phyloP scores from a whole-genome alignment of 2,888 invertebrate species.

The Sisyra nigra region DNA sequence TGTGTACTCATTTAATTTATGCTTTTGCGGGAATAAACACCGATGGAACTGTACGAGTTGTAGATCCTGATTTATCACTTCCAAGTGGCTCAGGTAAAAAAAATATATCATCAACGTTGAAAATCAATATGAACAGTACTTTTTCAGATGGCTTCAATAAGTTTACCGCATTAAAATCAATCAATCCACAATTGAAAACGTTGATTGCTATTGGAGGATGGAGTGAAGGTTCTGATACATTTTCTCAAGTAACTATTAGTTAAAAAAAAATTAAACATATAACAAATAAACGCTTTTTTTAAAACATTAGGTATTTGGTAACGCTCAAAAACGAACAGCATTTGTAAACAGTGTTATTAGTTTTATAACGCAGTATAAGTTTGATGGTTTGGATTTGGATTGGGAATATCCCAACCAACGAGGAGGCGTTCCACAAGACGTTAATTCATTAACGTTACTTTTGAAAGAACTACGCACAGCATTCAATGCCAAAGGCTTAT shows the following conservation, averaged over 20 bases:
- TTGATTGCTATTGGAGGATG: slow-evolving; percentile 54
- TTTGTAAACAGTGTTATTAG: slow-evolving; percentile 39
- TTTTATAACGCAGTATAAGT: slow-evolving; percentile 37
- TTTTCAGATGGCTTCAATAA: slow-evolving; percentile 32
- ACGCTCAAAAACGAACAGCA: slow-evolving; percentile 25
- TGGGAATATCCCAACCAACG: slow-evolving; percentile 54
- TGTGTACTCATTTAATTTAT: slow-evolving; percentile 67
- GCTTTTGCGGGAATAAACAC: slow-evolving; percentile 48
- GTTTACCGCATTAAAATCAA: slow-evolving; percentile 35
- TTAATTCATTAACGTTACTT: slow-evolving; percentile 33
- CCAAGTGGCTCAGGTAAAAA: slow-evolving; percentile 35
- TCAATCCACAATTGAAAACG: slow-evolving; percentile 35
- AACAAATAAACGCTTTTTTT: background rate
- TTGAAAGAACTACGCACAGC: slow-evolving; percentile 36
- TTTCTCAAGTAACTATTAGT: slow-evolving; percentile 6
- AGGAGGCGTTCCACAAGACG: slow-evolving; percentile 31
- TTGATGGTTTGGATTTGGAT: slow-evolving; percentile 57
- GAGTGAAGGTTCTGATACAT: slow-evolving; percentile 32
- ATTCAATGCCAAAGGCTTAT: slow-evolving; percentile 33
- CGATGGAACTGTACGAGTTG: slow-evolving; percentile 32
- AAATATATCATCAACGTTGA: no score
- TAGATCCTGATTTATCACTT: slow-evolving; percentile 48
- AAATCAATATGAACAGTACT: background rate
- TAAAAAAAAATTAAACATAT: no score
- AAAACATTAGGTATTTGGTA: slow-evolving; percentile 26